Evolutionary conservation across 2,888 invertebrate genomes (phyloP), one percentile per base, ranked within the genome.

Genomic region (Zootermopsis nevadensis): DNA sequence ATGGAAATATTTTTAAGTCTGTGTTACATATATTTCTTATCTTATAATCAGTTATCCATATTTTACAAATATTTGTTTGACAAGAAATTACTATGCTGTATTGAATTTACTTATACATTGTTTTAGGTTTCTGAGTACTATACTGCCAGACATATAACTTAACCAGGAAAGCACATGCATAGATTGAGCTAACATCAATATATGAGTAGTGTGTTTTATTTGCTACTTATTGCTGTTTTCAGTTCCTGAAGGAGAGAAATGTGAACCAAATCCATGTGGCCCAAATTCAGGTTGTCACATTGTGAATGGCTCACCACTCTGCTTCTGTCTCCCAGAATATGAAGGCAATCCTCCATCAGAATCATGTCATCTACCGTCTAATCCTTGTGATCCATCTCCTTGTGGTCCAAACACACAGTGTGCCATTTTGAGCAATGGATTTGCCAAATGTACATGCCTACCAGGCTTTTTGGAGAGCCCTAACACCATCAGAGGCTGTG

Each of bases 381-480:
- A 95, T 88, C 96, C 96, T 8, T 97, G 97, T 87, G 94, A 95
- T 86, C 94, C 96, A 48, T 96, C 96, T 24, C 95, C 96, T 0
- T 97, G 97, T 88, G 97, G 97, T 24, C 96, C 96, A 15, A 97
- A 97, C 87, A 97, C 97, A 2, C 96, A 96, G 89, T 97, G 97
- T 87, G 91, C 94, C 1, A 91, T 95, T 80, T 90, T 96, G 81
- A 90, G 92, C 81, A 96, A 95, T 86, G 96, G 96, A 81, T 95
- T 96, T 88, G 94, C 97, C 0, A 96, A 96, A 90, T 98, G 98
- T 87, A 96, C 96, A 33, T 98, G 97, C 88, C 89, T 95, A 83
- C 92, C 94, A 76, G 96, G 96, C 30, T 96, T 93, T 88, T 92
- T 96, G 60, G 97, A 96, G 90, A 96, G 95, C 89, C 96, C 96